Evolutionary conservation across 2,797 vertebrate species (phyloP).

Genomic region (Varecia variegata): DNA sequence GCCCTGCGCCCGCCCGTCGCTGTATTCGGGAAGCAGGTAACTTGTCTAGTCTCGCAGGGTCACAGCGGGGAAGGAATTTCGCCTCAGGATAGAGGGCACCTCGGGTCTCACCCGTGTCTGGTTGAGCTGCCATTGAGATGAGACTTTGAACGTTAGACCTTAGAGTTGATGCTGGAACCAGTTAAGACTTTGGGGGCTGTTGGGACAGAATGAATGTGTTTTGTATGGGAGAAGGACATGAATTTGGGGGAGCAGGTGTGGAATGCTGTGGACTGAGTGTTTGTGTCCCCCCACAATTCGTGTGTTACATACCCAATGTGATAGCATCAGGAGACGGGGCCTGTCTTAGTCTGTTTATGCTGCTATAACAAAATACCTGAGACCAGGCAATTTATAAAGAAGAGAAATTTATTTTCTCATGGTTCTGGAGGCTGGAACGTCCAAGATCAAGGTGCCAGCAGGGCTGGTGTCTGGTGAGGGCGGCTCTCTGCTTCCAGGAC

Average conservation of each 20-base stretch:
- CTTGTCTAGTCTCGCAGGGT: background rate
- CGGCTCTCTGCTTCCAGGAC: background rate
- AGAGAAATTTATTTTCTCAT: background rate
- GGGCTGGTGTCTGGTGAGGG: background rate
- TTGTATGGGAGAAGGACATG: background rate
- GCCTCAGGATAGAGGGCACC: background rate
- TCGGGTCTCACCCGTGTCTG: background rate
- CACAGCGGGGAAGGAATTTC: background rate
- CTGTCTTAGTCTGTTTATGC: background rate
- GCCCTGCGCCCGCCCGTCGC: accelerated
- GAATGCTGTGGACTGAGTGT: background rate
- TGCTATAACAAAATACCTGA: background rate
- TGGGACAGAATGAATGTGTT: background rate
- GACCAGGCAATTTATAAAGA: background rate
- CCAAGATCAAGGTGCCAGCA: background rate
- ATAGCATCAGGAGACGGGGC: background rate
- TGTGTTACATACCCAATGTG: background rate
- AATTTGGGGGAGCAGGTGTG: background rate
- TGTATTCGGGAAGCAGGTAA: background rate
- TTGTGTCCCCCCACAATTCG: background rate
- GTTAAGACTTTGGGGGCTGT: background rate
- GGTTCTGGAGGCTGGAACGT: background rate
- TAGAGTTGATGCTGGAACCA: background rate
- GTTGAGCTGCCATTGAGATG: background rate
- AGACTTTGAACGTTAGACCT: background rate